phyloP scores from a whole-genome alignment of 2,113 vertebrate genomes.

The Sylvietta virens region DNA sequence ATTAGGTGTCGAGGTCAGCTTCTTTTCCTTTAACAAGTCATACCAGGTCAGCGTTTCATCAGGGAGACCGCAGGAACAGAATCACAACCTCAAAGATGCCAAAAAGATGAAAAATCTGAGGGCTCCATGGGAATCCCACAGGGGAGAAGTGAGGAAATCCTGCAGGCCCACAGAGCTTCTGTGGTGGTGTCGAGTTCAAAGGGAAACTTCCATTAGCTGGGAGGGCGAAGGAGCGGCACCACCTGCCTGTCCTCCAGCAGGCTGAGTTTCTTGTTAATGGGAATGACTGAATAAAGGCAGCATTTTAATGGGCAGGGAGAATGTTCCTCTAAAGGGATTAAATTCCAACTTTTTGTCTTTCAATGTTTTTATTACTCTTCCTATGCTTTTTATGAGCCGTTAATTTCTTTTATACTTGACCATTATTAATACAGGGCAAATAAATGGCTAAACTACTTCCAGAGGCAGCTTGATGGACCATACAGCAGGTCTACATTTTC shows the following conservation, averaged over 20 bases:
- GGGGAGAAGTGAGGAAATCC: background rate
- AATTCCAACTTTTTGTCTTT: constrained; percentile 12
- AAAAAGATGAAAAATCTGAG: background rate
- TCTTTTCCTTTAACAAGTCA: background rate
- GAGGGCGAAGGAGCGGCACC: background rate
- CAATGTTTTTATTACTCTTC: background rate
- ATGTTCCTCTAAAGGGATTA: background rate
- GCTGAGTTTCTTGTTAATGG: background rate
- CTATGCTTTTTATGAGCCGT: background rate
- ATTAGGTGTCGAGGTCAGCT: background rate
- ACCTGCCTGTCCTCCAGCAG: background rate
- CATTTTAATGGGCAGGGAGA: background rate
- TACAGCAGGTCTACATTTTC: background rate
- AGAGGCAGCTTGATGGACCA: background rate
- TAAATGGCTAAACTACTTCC: background rate
- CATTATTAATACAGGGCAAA: background rate
- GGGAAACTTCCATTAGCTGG: background rate
- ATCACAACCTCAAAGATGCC: background rate
- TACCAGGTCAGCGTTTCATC: background rate
- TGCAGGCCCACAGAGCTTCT: background rate
- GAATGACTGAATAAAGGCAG: background rate
- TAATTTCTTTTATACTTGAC: constrained; percentile 4
- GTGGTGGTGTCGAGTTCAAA: background rate
- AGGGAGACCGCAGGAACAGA: accelerated
- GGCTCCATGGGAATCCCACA: background rate